Evolutionary conservation across 2,888 invertebrate species (phyloP).

Genomic region (Alsophila aescularia): DNA sequence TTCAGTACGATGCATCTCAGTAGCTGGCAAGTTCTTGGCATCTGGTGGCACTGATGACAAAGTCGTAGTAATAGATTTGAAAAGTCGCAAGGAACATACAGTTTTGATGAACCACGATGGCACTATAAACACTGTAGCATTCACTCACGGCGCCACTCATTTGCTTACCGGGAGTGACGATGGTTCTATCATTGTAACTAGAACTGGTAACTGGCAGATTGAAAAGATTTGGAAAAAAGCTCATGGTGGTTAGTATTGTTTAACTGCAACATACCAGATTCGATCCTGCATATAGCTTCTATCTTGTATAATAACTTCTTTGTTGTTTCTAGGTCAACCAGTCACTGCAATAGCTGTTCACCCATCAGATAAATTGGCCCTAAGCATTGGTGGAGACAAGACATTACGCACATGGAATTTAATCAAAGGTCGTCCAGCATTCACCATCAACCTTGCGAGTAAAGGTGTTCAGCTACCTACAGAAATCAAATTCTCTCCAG

Average conservation of each 20-base stretch:
- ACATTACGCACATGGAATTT: slow-evolving; percentile 97
- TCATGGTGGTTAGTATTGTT: slow-evolving; percentile 86
- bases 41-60: slow-evolving; percentile 96
- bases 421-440: slow-evolving; percentile 95
- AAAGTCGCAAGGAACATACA: slow-evolving; percentile 90
- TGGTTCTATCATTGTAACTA: slow-evolving; percentile 91
- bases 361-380: slow-evolving; percentile 94
- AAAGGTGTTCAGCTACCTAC: slow-evolving; percentile 82
- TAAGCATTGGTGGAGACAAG: slow-evolving; percentile 93
- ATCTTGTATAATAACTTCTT: background rate
- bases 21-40: slow-evolving; percentile 89
- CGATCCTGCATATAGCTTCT: too few species aligned
- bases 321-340: slow-evolving; percentile 76
- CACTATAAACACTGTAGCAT: slow-evolving; percentile 91
- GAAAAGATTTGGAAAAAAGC: slow-evolving; percentile 93
- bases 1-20: slow-evolving; percentile 89
- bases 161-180: slow-evolving; percentile 93
- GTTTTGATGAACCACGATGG: slow-evolving; percentile 93
- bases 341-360: slow-evolving; percentile 92
- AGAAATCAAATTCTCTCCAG: slow-evolving; percentile 89
- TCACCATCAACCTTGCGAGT: slow-evolving; percentile 92
- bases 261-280: too few species aligned
- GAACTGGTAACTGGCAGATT: slow-evolving; percentile 93
- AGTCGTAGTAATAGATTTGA: slow-evolving; percentile 93
- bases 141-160: slow-evolving; percentile 91